phyloP scores from a whole-genome alignment of 2,113 vertebrate species.

The Tautogolabrus adspersus region DNA sequence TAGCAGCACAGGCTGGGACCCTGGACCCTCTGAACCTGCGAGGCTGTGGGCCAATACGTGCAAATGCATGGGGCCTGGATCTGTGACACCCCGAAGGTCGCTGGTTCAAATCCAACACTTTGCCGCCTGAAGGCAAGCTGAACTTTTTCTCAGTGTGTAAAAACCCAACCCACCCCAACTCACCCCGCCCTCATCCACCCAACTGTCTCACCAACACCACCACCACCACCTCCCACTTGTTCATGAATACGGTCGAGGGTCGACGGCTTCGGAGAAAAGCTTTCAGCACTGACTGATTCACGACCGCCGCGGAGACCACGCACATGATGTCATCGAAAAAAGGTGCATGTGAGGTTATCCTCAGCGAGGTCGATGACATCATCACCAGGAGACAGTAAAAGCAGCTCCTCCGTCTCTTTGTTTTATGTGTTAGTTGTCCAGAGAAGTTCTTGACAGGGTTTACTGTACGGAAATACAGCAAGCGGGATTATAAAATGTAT shows the following conservation, averaged over 20 bases:
- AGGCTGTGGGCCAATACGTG: constrained; percentile 59
- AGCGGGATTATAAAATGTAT: no score
- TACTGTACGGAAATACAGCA: background rate
- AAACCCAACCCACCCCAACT: constrained; percentile 23
- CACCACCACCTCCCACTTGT: constrained; percentile 53
- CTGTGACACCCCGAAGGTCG: constrained; percentile 57
- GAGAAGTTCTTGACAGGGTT: constrained; percentile 26
- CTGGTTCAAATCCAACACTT: constrained; percentile 57
- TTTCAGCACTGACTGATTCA: constrained; percentile 70
- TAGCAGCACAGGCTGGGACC: constrained; percentile 59
- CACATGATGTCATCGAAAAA: constrained; percentile 57
- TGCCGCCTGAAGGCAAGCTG: constrained; percentile 50
- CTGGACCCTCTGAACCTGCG: constrained; percentile 57
- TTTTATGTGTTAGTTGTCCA: constrained; percentile 57
- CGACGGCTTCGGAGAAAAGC: constrained; percentile 54
- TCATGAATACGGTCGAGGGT: constrained; percentile 30
- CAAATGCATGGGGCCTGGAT: constrained; percentile 38
- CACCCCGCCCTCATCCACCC: background rate
- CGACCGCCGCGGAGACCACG: constrained; percentile 14
- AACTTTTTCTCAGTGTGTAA: constrained; percentile 53
- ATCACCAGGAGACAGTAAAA: constrained; percentile 39
- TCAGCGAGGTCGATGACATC: constrained; percentile 55
- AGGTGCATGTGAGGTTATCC: constrained; percentile 25
- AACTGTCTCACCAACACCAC: background rate
- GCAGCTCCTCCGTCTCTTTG: constrained; percentile 61